Evolutionary conservation across 1,140 invertebrate species (phyloP).

Genomic region (Saccostrea cuccullata): DNA sequence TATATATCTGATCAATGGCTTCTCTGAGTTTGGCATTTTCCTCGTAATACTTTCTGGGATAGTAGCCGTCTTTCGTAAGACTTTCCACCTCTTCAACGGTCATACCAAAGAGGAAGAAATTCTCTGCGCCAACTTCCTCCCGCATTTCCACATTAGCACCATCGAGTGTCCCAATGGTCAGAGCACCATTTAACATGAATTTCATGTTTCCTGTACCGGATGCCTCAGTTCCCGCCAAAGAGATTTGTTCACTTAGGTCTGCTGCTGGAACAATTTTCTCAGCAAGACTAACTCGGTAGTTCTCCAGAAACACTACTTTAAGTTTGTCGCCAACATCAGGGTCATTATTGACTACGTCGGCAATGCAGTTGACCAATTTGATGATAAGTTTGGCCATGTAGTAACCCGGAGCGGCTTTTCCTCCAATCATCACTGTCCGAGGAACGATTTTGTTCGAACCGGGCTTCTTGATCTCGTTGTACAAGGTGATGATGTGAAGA

Average conservation of each 20-base stretch:
- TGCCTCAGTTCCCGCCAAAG: conserved; percentile 98
- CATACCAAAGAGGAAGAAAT: conserved; percentile 99
- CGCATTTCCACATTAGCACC: conserved; percentile 99
- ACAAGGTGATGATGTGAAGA: conserved; percentile 96
- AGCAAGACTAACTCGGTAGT: conserved; percentile 97
- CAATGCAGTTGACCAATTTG: conserved; percentile 93
- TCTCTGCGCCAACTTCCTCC: conserved; percentile 97
- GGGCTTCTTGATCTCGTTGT: conserved; percentile 97
- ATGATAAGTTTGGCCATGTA: conserved; percentile 97
- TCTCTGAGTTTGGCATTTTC: conserved; percentile 92
- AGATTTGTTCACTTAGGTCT: conserved; percentile 98
- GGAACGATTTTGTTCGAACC: conserved; percentile 88
- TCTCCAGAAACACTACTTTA: conserved; percentile 96
- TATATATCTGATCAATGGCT: conserved; percentile 96
- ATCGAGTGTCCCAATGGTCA: conserved; percentile 98
- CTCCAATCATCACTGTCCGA: conserved; percentile 97
- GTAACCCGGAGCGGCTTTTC: conserved; percentile 98
- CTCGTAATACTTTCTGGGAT: conserved; percentile 94
- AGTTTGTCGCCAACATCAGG: conserved; percentile 95
- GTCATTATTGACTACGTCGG: conserved; percentile 95
- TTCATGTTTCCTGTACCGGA: conserved; percentile 96
- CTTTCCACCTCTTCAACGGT: conserved; percentile 92
- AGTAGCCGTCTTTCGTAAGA: conserved; percentile 87
- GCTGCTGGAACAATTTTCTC: conserved; percentile 99
- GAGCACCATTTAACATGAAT: conserved; percentile 95